phyloP scores from a whole-genome alignment of 2,113 vertebrate species.

The Sylvia atricapilla region DNA sequence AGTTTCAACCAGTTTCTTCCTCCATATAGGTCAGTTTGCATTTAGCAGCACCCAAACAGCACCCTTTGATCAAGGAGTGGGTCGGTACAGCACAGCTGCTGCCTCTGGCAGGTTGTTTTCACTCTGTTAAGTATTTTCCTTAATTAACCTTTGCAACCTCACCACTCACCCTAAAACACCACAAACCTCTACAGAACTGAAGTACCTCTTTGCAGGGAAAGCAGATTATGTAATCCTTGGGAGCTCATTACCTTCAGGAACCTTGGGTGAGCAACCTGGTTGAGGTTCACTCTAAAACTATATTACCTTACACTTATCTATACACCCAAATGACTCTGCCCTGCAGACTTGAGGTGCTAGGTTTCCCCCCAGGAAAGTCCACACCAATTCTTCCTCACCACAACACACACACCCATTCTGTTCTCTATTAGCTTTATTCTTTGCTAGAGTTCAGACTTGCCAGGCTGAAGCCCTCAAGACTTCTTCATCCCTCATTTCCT shows the following conservation, averaged over 20 bases:
- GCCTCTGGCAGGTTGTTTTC: not conserved
- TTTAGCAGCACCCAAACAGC: not conserved
- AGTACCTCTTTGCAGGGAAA: not conserved
- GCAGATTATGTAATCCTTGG: not conserved
- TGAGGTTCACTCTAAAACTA: not conserved
- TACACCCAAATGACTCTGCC: not conserved
- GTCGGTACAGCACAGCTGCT: not conserved
- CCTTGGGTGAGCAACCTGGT: not conserved
- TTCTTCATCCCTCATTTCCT: not conserved
- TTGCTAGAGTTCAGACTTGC: not conserved
- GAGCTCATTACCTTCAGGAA: not conserved
- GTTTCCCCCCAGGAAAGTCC: not conserved
- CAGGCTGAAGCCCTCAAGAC: not conserved
- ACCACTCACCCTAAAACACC: not conserved
- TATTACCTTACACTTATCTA: not conserved
- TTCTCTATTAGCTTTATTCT: not conserved
- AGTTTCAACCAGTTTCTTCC: not conserved
- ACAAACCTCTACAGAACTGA: not conserved
- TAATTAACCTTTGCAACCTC: not conserved
- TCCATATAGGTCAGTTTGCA: not conserved
- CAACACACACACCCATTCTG: not conserved
- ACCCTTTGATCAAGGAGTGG: not conserved
- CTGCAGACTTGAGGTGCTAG: not conserved
- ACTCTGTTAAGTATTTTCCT: not conserved
- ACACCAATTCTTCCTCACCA: accelerated